Evolutionary conservation across 2,888 invertebrate species (phyloP), one percentile per base, ranked within the genome.

Genomic region (Nomada goodeniana): DNA sequence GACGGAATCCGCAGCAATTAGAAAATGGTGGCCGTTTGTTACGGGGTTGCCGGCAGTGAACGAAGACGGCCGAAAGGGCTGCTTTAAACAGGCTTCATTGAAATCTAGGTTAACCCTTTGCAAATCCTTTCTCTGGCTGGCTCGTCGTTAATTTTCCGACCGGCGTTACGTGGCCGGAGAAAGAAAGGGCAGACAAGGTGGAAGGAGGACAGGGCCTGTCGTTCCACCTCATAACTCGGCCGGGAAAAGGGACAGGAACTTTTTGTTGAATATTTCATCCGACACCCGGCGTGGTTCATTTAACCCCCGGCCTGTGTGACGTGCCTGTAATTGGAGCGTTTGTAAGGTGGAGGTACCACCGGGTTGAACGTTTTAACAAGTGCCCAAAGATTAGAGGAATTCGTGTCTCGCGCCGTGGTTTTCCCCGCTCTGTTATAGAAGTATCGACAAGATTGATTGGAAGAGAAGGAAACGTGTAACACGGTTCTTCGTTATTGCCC

Each of bases 1-100:
- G 74, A 78, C 84, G 72, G 83, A 87, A 88, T 89, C 77, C 81
- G 82, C 82, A 85, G 86, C 87, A 90, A 90, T 90, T 89, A 89
- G 86, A 83, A 84, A 71, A 85, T 76, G 76, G 64, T 52, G 44
- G 77, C 67, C 78, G 85, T 86, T 83, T 80, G 82, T 87, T 82
- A 80, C 82, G 65, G 61, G 57, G n/a, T 47, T 47, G 55, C 52
- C 76, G 80, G 75, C 65, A 63, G 50, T 72, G 80, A 76, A 82
- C 76, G 67, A 9, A 82, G 57, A 75, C 76, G 52, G 63, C 63
- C 70, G 80, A 88, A 83, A 76, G 83, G 81, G 76, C 73, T 65
- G 83, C 78, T 83, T 83, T 80, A 85, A 86, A 78, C 86, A 74
- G 82, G 74, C 80, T 87, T 77, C 86, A 80, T 86, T 84, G 84